phyloP scores from a whole-genome alignment of 2,888 invertebrate genomes.

The Parnassius mnemosyne region DNA sequence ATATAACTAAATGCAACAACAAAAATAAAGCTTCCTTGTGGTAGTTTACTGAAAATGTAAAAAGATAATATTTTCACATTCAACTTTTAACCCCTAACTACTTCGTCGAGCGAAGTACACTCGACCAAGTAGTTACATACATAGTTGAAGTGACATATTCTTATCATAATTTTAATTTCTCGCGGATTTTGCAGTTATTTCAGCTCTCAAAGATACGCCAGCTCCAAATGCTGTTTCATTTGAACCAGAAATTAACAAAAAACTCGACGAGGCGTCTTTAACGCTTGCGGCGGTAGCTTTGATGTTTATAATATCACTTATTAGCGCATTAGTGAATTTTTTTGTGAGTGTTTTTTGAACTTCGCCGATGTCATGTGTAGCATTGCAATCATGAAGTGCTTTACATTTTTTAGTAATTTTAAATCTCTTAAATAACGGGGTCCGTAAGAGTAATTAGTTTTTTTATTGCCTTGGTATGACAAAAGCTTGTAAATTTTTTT shows the following conservation, averaged over 20 bases:
- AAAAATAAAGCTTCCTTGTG: too few species aligned
- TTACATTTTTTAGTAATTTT: slow-evolving; percentile 19
- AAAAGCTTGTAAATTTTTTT: too few species aligned
- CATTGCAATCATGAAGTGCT: slow-evolving; percentile 19
- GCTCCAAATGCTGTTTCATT: slow-evolving; percentile 3
- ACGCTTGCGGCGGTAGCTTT: slow-evolving; percentile 28
- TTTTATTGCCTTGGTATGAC: too few species aligned
- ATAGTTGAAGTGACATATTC: background rate
- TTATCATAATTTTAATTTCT: slow-evolving; percentile 18
- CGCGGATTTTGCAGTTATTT: slow-evolving; percentile 22
- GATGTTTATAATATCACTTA: slow-evolving; percentile 47
- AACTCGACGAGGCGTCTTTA: slow-evolving; percentile 15
- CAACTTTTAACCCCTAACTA: too few species aligned
- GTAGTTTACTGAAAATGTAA: too few species aligned
- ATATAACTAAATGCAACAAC: too few species aligned
- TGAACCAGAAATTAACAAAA: slow-evolving; percentile 25
- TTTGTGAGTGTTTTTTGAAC: slow-evolving; percentile 42
- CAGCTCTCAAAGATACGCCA: slow-evolving; percentile 9
- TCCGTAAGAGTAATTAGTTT: background rate
- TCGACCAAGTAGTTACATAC: background rate
- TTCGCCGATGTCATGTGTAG: slow-evolving; percentile 37
- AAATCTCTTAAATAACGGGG: background rate
- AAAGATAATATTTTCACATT: too few species aligned
- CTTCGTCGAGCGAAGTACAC: too few species aligned
- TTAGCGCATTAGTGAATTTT: slow-evolving; percentile 48